A percentile compares a stretch with the other conserved stretches of the same genome.
phyloP scores from a whole-genome alignment of 2,113 vertebrate genomes.

The Aegypius monachus region DNA sequence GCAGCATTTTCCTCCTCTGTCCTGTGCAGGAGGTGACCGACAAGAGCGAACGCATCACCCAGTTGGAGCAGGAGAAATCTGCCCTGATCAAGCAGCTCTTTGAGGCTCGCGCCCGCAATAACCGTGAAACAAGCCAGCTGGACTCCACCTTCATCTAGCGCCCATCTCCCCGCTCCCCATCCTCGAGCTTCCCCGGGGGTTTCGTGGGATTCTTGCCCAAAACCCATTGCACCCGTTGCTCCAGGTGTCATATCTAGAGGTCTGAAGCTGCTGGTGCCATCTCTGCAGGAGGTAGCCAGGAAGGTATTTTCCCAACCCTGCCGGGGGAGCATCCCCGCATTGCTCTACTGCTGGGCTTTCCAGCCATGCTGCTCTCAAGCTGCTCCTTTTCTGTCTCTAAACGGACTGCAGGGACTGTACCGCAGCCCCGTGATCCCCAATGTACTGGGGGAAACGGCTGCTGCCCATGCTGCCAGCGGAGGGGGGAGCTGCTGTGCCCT shows the following conservation, averaged over 20 bases:
- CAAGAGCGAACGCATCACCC: constrained; percentile 90
- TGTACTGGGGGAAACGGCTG: neutral
- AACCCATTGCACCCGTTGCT: neutral
- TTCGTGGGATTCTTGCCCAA: neutral
- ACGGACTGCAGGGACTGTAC: neutral
- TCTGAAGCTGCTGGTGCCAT: neutral
- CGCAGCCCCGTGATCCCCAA: accelerated
- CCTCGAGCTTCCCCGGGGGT: accelerated
- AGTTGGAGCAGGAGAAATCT: constrained; percentile 95
- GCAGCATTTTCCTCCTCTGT: neutral
- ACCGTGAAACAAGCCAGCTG: constrained; percentile 81
- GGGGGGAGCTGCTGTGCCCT: neutral
- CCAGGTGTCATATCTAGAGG: neutral
- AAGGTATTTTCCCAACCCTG: accelerated
- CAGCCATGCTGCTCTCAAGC: neutral
- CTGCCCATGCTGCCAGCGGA: neutral
- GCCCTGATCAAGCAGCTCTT: constrained; percentile 96
- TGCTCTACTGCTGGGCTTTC: neutral
- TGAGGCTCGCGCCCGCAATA: constrained; percentile 81
- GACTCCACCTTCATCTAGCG: constrained; percentile 92
- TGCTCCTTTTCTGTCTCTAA: neutral
- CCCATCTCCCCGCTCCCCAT: neutral
- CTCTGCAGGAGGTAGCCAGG: neutral
- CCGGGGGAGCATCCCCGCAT: neutral
- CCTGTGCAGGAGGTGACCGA: constrained; percentile 85